Evolutionary conservation across 2,888 invertebrate genomes (phyloP).

Genomic region (Patella ulyssiponensis): DNA sequence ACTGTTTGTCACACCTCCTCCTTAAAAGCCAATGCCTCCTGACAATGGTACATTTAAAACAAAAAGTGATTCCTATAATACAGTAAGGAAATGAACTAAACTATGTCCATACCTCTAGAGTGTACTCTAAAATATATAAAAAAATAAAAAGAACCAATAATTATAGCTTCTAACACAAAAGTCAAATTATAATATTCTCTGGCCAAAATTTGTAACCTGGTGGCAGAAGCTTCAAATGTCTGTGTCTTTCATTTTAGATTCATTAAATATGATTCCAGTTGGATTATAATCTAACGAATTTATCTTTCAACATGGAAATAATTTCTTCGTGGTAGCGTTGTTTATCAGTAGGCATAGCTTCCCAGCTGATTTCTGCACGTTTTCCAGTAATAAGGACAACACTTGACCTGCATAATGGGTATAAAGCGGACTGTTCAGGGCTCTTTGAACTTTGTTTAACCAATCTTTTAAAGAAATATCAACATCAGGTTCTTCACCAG

Average conservation of each 20-base stretch:
- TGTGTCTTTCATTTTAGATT: background rate
- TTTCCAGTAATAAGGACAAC: background rate
- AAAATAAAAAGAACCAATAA: too few relatives aligned
- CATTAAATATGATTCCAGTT: background rate
- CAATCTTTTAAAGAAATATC: background rate
- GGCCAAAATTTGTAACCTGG: background rate
- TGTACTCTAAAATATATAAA: too few relatives aligned
- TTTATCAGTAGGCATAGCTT: background rate
- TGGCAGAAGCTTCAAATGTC: slow-evolving; percentile 2
- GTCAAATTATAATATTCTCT: slow-evolving; percentile 11
- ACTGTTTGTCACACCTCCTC: too few relatives aligned
- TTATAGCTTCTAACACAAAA: background rate
- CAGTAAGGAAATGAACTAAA: too few relatives aligned
- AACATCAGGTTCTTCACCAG: slow-evolving; percentile 8
- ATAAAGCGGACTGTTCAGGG: background rate
- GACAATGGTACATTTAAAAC: too few relatives aligned
- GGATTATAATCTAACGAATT: background rate
- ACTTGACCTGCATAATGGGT: background rate
- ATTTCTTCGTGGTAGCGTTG: background rate
- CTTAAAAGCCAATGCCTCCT: too few relatives aligned
- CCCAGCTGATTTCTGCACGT: background rate
- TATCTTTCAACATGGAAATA: background rate
- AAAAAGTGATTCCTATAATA: too few relatives aligned
- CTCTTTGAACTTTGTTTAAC: slow-evolving; percentile 1
- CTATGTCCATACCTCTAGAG: too few relatives aligned